These are phyloP conservation scores for Columba janthina DNA, from an alignment of 2,113 vertebrate species.

Conservation along the genomic window DNA sequence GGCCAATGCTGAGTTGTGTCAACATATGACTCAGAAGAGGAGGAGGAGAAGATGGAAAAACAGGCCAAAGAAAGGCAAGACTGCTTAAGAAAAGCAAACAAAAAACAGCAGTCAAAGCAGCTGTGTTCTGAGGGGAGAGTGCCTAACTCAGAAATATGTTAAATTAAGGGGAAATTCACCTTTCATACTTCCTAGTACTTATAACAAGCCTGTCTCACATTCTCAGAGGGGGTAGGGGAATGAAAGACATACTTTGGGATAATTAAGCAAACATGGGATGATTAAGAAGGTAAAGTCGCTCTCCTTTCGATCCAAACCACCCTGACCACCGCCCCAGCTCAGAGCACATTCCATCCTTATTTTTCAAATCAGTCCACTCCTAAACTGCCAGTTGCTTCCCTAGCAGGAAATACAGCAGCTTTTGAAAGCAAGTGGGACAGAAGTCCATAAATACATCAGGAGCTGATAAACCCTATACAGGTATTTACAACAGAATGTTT, in stretches of 20 bases:
- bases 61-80: constrained; percentile 38
- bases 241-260: background rate
- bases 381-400: background rate
- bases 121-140: background rate
- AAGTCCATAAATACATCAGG: background rate
- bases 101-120: constrained; percentile 41
- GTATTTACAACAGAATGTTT: background rate
- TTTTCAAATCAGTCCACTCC: background rate
- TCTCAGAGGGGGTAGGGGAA: background rate
- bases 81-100: constrained; percentile 61
- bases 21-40: constrained; percentile 64
- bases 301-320: background rate
- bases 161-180: background rate
- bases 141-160: background rate
- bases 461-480: background rate
- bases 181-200: constrained; percentile 1
- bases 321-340: background rate
- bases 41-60: constrained; percentile 54
- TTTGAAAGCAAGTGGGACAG: accelerated
- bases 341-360: constrained; percentile 39
- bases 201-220: constrained; percentile 5
- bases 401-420: background rate
- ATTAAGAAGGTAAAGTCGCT: constrained; percentile 24
- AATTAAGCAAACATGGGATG: background rate
- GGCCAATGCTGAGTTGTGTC: constrained; percentile 9